phyloP scores from a whole-genome alignment of 2,113 vertebrate species.

The Shinisaurus crocodilurus region DNA sequence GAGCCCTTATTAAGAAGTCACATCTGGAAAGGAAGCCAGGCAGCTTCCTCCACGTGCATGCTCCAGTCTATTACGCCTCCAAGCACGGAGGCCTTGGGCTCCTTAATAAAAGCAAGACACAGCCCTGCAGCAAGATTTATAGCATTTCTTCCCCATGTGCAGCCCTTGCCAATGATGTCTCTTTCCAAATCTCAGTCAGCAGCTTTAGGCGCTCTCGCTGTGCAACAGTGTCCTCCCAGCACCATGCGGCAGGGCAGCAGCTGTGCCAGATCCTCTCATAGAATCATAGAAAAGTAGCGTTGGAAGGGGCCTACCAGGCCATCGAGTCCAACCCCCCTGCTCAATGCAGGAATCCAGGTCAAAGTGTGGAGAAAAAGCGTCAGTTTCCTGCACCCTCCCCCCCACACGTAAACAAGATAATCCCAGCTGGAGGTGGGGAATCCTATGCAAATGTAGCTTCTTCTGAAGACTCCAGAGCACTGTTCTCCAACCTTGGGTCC shows the following conservation, averaged over 20 bases:
- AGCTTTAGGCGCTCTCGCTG: background rate
- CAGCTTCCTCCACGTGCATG: accelerated
- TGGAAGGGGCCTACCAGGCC: no score
- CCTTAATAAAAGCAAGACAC: accelerated
- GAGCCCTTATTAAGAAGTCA: accelerated
- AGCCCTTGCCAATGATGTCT: background rate
- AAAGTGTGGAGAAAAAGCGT: no score
- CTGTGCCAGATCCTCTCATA: no score
- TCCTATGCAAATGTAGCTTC: no score
- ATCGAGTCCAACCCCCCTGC: no score
- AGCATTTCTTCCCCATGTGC: accelerated
- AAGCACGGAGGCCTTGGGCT: background rate
- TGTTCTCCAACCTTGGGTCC: no score
- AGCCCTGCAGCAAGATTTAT: accelerated
- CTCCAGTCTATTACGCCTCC: accelerated
- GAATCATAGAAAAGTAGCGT: no score
- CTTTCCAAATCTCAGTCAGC: background rate
- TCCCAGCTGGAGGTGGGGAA: no score
- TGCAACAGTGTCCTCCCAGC: background rate
- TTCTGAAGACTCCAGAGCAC: no score
- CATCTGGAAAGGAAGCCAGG: background rate
- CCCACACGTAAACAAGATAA: no score
- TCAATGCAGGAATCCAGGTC: no score
- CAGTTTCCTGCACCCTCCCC: no score
- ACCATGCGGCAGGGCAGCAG: background rate